Percentiles rank a stretch among this genome's conserved stretches.
These are phyloP conservation scores for Caradrina kadenii DNA, from an alignment of 2,888 invertebrate species.

Conservation along the genomic window DNA sequence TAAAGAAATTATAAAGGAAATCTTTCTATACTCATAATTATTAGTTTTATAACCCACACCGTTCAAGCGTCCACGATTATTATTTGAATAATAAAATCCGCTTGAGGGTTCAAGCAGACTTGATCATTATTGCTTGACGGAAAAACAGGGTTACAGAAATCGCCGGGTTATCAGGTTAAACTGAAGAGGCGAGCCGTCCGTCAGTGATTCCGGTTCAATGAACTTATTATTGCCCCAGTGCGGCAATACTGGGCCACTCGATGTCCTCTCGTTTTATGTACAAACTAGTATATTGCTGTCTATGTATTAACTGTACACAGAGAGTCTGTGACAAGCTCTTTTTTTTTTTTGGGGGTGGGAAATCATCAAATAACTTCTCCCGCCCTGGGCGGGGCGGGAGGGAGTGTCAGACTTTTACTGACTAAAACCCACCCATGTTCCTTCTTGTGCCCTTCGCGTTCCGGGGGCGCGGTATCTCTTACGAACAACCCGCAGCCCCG, in stretches of 20 bases:
- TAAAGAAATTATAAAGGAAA: no score
- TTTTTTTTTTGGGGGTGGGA: no score
- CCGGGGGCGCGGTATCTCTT: no score
- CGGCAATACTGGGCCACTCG: constrained; percentile 31
- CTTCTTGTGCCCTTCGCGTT: no score
- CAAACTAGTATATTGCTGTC: constrained; percentile 36
- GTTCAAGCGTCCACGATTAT: neutral
- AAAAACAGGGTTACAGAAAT: constrained; percentile 38
- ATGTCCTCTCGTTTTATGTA: constrained; percentile 40
- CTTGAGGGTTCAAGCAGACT: constrained; percentile 43
- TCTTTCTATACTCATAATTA: neutral
- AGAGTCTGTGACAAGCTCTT: constrained; percentile 5
- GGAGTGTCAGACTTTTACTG: no score
- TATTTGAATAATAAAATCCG: constrained; percentile 44
- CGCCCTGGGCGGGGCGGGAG: no score
- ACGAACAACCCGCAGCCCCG: no score
- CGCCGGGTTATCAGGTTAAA: constrained; percentile 40
- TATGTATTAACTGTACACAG: constrained; percentile 9
- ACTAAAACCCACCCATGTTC: no score
- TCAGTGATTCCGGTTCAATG: constrained; percentile 70
- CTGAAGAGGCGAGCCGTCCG: constrained; percentile 54
- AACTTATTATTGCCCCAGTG: constrained; percentile 64
- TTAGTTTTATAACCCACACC: neutral
- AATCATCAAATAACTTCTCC: no score
- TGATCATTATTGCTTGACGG: constrained; percentile 39